These are phyloP conservation scores for Pandemis corylana DNA, from an alignment of 2,888 invertebrate species.

Conservation along the genomic window DNA sequence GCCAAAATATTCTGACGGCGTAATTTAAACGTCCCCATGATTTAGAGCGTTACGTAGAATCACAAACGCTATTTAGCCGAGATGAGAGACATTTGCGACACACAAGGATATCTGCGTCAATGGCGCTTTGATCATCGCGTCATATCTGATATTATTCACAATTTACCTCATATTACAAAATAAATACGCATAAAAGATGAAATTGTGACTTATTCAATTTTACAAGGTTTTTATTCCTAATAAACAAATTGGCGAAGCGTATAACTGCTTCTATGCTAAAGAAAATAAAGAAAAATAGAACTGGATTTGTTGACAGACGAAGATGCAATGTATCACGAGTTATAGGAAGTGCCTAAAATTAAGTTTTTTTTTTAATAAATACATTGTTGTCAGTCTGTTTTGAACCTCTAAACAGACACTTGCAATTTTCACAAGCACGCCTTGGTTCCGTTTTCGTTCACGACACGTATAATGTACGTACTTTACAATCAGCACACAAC, in stretches of 20 bases:
- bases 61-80: constrained; percentile 70
- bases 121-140: constrained; percentile 51
- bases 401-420: too few species aligned
- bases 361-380: too few species aligned
- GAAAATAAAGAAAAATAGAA: not conserved
- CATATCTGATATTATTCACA: constrained; percentile 28
- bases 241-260: not conserved
- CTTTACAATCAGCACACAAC: constrained; percentile 67
- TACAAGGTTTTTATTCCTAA: not conserved
- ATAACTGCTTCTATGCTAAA: not conserved
- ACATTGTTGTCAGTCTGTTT: too few species aligned
- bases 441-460: constrained; percentile 36
- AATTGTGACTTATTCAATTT: constrained; percentile 7
- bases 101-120: constrained; percentile 53
- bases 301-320: not conserved
- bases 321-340: too few species aligned
- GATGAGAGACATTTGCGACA: constrained; percentile 64
- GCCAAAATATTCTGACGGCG: constrained; percentile 65
- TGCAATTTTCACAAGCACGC: too few species aligned
- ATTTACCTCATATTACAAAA: constrained; percentile 20
- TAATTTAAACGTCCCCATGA: constrained; percentile 75
- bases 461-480: constrained; percentile 46
- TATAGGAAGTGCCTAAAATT: too few species aligned
- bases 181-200: constrained; percentile 10
- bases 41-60: constrained; percentile 70